These are phyloP conservation scores for Acholoe squamosa DNA, from an alignment of 2,888 invertebrate genomes.

Conservation along the genomic window DNA sequence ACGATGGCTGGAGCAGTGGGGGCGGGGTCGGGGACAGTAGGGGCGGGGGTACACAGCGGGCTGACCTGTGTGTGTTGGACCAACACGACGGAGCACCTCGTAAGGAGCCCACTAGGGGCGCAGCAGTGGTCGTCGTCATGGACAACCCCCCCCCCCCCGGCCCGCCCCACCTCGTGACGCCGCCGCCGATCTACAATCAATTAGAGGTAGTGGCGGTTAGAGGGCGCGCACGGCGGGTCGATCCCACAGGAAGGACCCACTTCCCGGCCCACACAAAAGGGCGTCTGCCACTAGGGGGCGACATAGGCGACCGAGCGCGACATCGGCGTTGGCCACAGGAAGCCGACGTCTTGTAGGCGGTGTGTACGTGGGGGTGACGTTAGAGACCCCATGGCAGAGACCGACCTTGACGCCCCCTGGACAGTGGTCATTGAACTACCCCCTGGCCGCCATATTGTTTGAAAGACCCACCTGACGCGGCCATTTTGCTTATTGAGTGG, in stretches of 20 bases:
- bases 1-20: not conserved
- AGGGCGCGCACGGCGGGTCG: constrained; percentile 13
- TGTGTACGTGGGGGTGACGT: not conserved
- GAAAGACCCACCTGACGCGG: not conserved
- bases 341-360: not conserved
- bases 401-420: not conserved
- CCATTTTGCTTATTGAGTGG: not conserved
- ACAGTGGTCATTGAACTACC: not conserved
- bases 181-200: constrained; percentile 54
- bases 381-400: not conserved
- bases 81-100: constrained; percentile 36
- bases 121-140: not conserved
- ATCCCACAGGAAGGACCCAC: constrained; percentile 27
- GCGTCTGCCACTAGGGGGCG: not conserved
- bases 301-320: not conserved
- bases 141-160: not conserved
- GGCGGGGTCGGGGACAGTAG: not conserved
- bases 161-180: not conserved
- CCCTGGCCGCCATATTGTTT: constrained; percentile 26
- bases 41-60: too few species aligned
- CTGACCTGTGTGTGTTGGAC: not conserved
- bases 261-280: constrained; percentile 23
- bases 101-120: not conserved
- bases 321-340: not conserved
- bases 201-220: constrained; percentile 24